Base-by-base conservation (phyloP, 2,888 invertebrate genomes). In the Drosophila merina region DNA sequence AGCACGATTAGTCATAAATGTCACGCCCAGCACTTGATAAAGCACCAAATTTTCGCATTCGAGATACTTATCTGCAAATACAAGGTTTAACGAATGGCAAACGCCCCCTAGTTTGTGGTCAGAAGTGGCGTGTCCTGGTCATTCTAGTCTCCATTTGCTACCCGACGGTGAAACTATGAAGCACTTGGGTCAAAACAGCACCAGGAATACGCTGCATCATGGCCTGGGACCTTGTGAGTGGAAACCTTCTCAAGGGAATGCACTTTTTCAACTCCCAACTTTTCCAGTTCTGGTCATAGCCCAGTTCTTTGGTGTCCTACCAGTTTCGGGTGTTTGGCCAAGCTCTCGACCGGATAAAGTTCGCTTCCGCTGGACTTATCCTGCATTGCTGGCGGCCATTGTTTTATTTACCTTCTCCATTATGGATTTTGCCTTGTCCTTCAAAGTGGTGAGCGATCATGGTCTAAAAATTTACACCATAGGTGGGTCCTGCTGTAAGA, bases 271-370 rank as follows among this genome's bases (percentile, higher is more conserved):
- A 36, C n/a, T 36, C n/a, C 12, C 5, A 36, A 36, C 6, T 3
- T 25, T 66, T 69, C 1, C 44, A 91, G 92, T 93, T 58, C 84
- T 94, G 51, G 82, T 92, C 33, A 63, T 93, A 44, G 93, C 93
- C 0, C 93, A 93, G 76, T 92, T 92, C 57, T 92, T 93, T 69
- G 93, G 93, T 26, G 86, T 93, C 12, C 80, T 94, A 74, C 94
- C 94, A 0, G 92, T 93, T 0, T 79, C 88, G 36, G 93, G 93
- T 0, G 76, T 93, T 9, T 91, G 89, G 74, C 91, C 91, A 1
- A 84, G 87, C 3, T 78, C 89, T 1, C 91, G 92, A 49, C 89
- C 77, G 25, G 73, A 77, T 20, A 74, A 81, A 7, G 84, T 91
- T 1, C 60, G 74, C 2, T 91, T 91, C 49, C 80, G 77, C 10